Conservation (phyloP, 2,797 vertebrate genomes). For the Chanos chanos region DNA sequence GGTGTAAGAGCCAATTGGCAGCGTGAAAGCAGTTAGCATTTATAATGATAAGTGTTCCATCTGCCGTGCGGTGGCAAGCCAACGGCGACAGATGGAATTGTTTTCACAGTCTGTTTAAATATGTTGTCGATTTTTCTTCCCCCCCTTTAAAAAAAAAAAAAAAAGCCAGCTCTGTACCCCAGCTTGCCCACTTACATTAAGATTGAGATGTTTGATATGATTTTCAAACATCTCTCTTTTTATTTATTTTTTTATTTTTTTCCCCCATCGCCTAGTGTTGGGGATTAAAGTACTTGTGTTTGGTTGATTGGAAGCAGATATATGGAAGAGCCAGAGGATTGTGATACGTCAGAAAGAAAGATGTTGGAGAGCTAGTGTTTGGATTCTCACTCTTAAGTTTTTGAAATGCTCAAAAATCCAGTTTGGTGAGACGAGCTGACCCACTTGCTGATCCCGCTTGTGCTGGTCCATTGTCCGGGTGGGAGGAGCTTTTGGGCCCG, state of each 20-base stretch:
- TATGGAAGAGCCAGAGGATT: background rate
- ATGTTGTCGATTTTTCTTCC: constrained; percentile 72
- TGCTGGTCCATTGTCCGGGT: constrained; percentile 4
- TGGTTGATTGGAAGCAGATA: background rate
- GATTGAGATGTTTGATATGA: constrained; percentile 53
- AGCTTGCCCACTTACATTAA: constrained; percentile 34
- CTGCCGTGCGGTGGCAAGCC: constrained; percentile 62
- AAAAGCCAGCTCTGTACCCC: constrained; percentile 45
- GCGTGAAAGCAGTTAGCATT: constrained; percentile 61
- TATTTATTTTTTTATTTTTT: background rate
- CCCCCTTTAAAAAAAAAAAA: constrained; percentile 53
- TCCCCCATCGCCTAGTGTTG: constrained; percentile 29
- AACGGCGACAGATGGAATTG: constrained; percentile 78
- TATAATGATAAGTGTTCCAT: constrained; percentile 74
- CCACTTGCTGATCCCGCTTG: constrained; percentile 13
- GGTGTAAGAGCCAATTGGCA: constrained; percentile 63
- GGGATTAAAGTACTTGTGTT: constrained; percentile 15
- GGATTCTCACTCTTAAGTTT: constrained; percentile 13
- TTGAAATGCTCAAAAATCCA: constrained; percentile 11
- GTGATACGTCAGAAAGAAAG: background rate
- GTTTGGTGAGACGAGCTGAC: constrained; percentile 22
- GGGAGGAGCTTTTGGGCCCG: background rate
- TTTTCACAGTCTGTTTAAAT: constrained; percentile 78
- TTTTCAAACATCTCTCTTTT: background rate
- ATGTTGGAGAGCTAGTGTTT: background rate